Conservation (phyloP, 2,797 vertebrate genomes). For the Sibirionetta formosa region DNA sequence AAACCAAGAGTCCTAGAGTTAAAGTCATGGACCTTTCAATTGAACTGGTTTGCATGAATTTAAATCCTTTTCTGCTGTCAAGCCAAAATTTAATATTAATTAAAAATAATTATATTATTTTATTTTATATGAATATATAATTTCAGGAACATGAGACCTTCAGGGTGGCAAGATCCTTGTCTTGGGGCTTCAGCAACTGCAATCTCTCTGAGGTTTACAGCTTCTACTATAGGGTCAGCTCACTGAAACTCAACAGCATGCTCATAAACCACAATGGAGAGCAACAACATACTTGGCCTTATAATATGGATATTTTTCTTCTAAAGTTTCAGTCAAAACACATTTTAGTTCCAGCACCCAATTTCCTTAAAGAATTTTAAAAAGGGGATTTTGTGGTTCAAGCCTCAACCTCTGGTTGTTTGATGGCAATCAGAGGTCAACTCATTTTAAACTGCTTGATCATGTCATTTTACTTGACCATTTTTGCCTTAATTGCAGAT, state of each 20-base stretch:
- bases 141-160: neutral
- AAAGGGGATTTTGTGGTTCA: conserved; percentile 22
- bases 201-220: neutral
- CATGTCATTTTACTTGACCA: conserved; percentile 60
- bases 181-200: neutral
- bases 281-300: conserved; percentile 58
- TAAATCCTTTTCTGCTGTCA: neutral
- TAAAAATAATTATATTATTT: too few relatives aligned
- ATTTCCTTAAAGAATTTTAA: conserved; percentile 30
- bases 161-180: neutral
- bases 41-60: neutral
- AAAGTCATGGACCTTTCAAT: neutral
- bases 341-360: neutral
- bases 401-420: conserved; percentile 28
- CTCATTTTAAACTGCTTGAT: conserved; percentile 60
- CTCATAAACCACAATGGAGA: conserved; percentile 47
- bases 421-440: conserved; percentile 63
- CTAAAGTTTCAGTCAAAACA: conserved; percentile 54
- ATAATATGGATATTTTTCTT: neutral
- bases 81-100: neutral
- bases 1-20: neutral
- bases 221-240: neutral
- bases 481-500: conserved; percentile 65
- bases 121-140: too few relatives aligned
- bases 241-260: neutral